Evolutionary conservation across 2,113 vertebrate species (phyloP), one percentile per base, ranked within the genome.

Genomic region (Xyliphius kryptos): DNA sequence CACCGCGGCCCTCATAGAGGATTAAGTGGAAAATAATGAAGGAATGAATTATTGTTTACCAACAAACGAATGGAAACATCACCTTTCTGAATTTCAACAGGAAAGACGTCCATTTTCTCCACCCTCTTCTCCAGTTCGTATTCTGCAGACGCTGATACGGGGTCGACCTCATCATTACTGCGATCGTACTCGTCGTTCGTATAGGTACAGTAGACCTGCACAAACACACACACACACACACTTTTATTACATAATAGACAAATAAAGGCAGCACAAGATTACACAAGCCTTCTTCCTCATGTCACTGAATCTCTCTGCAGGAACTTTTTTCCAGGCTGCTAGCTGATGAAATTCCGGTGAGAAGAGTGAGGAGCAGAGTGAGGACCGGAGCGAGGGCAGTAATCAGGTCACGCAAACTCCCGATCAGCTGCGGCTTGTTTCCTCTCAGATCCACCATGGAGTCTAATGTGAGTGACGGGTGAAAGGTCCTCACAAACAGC

Each of bases 41-140:
- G 2, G 5, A 38, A 38, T 38, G 37, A 5, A 38, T 38, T 38
- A 14, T 41, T 3, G 40, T 13, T 41, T 32, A 7, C 32, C 9
- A 32, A 32, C 26, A 32, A 32, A 32, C 26, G 26, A 32, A 32
- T 57, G 38, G 50, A 26, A 9, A 20, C 21, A 2, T 48, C 40
- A 93, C 92, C 91, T 81, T 95, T 95, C 81, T 91, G 83, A 73
- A 95, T 91, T 72, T 93, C 90, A 74, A 94, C 91, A 38, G 91
- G 84, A 74, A 92, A 88, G 48, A 93, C 86, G 15, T 92, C 86
- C 91, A 95, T 95, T 81, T 86, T 90, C 74, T 94, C 92, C 76
- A 95, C 90, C 40, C 92, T 86, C 78, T 95, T 95, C 74, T 95
- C 92, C 77, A 95, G 83, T 73, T 95, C 92, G 47, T 90, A 95